A percentile compares a stretch with the other conserved stretches of the same genome.
These are phyloP conservation scores for Gnathonemus longibarbis DNA, from an alignment of 2,113 vertebrate genomes.

Conservation along the genomic window DNA sequence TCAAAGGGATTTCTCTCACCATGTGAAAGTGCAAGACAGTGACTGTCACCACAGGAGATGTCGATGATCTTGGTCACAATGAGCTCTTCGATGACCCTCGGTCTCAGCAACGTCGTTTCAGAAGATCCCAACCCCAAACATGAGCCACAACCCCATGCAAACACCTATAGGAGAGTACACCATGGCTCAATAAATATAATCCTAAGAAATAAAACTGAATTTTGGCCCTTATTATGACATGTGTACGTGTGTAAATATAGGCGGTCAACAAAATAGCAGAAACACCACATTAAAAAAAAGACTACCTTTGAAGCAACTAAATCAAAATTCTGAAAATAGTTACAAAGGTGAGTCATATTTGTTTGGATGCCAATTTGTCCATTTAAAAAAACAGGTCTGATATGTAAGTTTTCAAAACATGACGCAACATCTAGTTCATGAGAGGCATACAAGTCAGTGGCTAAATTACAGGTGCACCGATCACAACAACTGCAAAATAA, in stretches of 20 bases:
- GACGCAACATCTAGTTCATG: not conserved
- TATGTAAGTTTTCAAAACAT: not conserved
- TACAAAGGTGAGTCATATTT: not conserved
- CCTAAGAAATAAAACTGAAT: not conserved
- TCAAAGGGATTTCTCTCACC: conserved; percentile 58
- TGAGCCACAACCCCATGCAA: conserved; percentile 94
- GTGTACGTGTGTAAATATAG: not conserved
- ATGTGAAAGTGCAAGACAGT: conserved; percentile 92
- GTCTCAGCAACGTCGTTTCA: conserved; percentile 86
- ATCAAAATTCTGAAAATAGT: not conserved
- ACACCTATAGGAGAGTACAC: conserved; percentile 65
- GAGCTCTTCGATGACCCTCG: conserved; percentile 88
- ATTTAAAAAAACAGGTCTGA: not conserved
- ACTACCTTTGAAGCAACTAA: not conserved
- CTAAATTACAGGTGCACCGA: not conserved
- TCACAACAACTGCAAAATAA: not conserved
- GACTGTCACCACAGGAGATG: conserved; percentile 95
- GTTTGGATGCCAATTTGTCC: not conserved
- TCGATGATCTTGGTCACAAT: conserved; percentile 93
- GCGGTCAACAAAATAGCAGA: not conserved
- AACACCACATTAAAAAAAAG: not conserved
- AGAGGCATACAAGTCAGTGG: not conserved
- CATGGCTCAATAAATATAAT: not conserved
- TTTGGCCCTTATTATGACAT: not conserved
- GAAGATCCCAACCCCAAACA: conserved; percentile 95